Evolutionary conservation across 2,113 vertebrate species (phyloP), one percentile per base, ranked within the genome.

Genomic region (Hymenochirus boettgeri): DNA sequence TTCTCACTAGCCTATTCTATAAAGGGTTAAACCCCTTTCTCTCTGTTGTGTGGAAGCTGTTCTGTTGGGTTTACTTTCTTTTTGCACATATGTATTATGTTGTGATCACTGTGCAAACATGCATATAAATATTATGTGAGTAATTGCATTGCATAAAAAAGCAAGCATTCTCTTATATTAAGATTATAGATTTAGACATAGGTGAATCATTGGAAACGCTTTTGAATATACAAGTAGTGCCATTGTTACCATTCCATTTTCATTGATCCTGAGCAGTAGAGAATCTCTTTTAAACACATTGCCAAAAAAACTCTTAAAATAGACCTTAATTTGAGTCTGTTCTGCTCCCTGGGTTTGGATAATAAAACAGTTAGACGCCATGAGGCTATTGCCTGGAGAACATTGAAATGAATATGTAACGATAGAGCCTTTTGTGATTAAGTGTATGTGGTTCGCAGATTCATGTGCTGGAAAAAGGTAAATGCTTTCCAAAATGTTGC

Each of bases 351-450:
- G 48, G 25, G 55, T 27, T 57, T 11, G 47, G 57, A 57, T 60
- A 69, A 60, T 69, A 69, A 60, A 57, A 69, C 56, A 69, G 65
- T 45, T 21, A 69, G 57, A 60, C 19, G 25, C 47, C 65, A 39
- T 24, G 46, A 59, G 33, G 58, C 52, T 60, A 69, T 60, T 42
- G 25, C 9, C 33, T 59, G 29, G 65, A 52, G 33, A 53, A 35
- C 18, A 22, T 33, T 22, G 48, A 60, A 33, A 69, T 58, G 56
- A 48, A 69, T 69, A 17, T 42, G 33, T 51, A 52, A 50, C 60
- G 31, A 60, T 35, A 22, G 47, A 39, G 54, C 55, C 3, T 57
- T 39, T 45, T 42, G 22, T 51, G 21, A 54, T n/a, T n/a, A n/a
- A n/a, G 47, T 23, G 26, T 54, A 17, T 37, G 35, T 53, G 35